Percentiles rank a stretch among this genome's conserved stretches.
phyloP scores from a whole-genome alignment of 1,140 invertebrate species.

The Drosophila lacteicornis region DNA sequence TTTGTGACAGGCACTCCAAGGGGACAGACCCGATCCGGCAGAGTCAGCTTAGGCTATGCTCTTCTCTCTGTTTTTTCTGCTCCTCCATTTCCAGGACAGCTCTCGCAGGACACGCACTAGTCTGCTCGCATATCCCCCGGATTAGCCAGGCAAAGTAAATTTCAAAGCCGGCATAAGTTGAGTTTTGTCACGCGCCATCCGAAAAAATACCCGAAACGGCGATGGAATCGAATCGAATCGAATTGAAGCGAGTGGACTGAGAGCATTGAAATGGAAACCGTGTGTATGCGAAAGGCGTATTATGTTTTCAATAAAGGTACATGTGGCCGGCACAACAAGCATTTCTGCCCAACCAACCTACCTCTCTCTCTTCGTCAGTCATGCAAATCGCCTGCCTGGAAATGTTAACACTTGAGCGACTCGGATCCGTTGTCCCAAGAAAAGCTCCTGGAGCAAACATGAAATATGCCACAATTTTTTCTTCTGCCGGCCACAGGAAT shows the following conservation, averaged over 20 bases:
- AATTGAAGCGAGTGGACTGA: slow-evolving; percentile 15
- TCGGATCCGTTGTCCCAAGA: slow-evolving; percentile 54
- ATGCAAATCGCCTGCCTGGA: slow-evolving; percentile 71
- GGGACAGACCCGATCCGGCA: slow-evolving; percentile 15
- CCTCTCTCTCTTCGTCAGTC: slow-evolving; percentile 14
- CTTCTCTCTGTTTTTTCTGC: neutral
- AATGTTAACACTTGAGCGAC: slow-evolving; percentile 79
- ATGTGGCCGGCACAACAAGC: slow-evolving; percentile 27
- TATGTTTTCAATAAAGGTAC: slow-evolving; percentile 78
- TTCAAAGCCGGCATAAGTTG: slow-evolving; percentile 70
- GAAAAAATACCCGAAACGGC: slow-evolving; percentile 41
- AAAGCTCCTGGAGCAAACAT: slow-evolving; percentile 70
- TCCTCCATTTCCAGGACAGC: slow-evolving; percentile 10
- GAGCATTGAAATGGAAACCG: slow-evolving; percentile 50
- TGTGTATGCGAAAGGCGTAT: slow-evolving; percentile 56
- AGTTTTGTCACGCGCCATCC: slow-evolving; percentile 70
- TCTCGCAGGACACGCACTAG: slow-evolving; percentile 18
- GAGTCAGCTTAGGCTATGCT: slow-evolving; percentile 52
- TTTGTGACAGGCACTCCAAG: slow-evolving; percentile 54
- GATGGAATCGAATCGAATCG: slow-evolving; percentile 17
- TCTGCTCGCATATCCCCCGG: slow-evolving; percentile 20
- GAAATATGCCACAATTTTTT: slow-evolving; percentile 75
- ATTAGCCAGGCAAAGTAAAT: slow-evolving; percentile 67
- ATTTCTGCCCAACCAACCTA: slow-evolving; percentile 4
- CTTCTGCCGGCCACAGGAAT: slow-evolving; percentile 63